phyloP scores from a whole-genome alignment of 2,888 invertebrate genomes.

The Phyllotreta striolata region DNA sequence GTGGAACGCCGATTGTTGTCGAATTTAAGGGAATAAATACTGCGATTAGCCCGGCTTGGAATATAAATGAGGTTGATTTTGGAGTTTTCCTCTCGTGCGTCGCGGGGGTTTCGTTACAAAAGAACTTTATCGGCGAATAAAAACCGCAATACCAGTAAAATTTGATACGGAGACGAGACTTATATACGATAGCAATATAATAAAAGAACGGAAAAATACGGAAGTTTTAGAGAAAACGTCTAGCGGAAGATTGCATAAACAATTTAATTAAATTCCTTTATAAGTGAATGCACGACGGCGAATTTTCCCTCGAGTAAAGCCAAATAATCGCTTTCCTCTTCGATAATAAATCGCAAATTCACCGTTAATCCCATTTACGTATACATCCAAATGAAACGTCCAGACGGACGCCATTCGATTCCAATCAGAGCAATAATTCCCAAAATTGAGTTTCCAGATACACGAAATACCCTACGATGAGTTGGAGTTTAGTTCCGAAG shows the following conservation, averaged over 20 bases:
- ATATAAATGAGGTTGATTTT: slow-evolving; percentile 24
- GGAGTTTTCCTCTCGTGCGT: slow-evolving; percentile 19
- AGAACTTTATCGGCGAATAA: slow-evolving; percentile 25
- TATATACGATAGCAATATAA: slow-evolving; percentile 1
- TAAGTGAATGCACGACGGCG: too few relatives aligned
- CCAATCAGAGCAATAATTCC: slow-evolving; percentile 27
- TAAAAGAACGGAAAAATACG: slow-evolving; percentile 10
- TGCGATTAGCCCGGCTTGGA: slow-evolving; percentile 18
- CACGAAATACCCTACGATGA: slow-evolving; percentile 46
- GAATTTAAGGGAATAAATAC: slow-evolving; percentile 25
- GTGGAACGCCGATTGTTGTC: slow-evolving; percentile 19
- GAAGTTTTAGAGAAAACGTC: background rate
- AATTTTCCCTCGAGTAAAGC: too few relatives aligned
- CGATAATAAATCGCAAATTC: slow-evolving; percentile 17
- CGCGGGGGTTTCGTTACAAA: slow-evolving; percentile 9
- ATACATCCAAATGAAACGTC: slow-evolving; percentile 12
- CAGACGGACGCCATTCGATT: slow-evolving; percentile 24
- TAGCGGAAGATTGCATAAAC: too few relatives aligned
- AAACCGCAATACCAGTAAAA: slow-evolving; percentile 13
- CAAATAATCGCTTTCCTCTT: slow-evolving; percentile 7
- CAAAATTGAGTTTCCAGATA: slow-evolving; percentile 46
- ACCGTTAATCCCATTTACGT: slow-evolving; percentile 14
- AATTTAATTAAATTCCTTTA: too few relatives aligned
- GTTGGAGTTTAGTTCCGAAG: slow-evolving; percentile 46
- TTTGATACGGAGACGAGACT: slow-evolving; percentile 11